These are phyloP conservation scores for Bostrychus sinensis DNA, from an alignment of 2,113 vertebrate genomes.

Conservation along the genomic window DNA sequence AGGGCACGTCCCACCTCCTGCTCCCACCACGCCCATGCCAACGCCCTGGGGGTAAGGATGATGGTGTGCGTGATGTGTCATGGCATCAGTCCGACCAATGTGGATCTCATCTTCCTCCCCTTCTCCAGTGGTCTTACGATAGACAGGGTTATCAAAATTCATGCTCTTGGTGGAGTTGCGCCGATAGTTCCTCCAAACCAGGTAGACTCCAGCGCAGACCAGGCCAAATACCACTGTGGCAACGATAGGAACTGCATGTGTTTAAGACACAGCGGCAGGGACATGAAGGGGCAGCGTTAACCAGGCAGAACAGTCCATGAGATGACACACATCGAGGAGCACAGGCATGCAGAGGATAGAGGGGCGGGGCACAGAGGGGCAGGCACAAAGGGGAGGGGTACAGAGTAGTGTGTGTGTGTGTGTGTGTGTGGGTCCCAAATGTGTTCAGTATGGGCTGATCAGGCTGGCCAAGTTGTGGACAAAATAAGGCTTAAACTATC, in stretches of 20 bases:
- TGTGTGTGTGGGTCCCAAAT: constrained; percentile 38
- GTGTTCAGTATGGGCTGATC: not conserved
- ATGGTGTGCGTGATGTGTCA: constrained; percentile 86
- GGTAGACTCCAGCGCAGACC: constrained; percentile 88
- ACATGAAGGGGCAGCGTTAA: constrained; percentile 70
- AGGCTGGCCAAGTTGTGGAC: constrained; percentile 1
- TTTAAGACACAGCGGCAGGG: constrained; percentile 79
- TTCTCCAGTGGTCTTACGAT: constrained; percentile 94
- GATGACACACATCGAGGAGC: constrained; percentile 59
- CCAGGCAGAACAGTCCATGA: constrained; percentile 63
- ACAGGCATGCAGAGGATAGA: constrained; percentile 51
- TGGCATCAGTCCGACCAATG: constrained; percentile 86
- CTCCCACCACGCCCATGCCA: constrained; percentile 65
- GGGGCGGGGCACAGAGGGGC: constrained; percentile 22
- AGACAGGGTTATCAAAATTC: constrained; percentile 99
- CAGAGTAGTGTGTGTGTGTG: no score
- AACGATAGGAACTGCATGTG: constrained; percentile 82
- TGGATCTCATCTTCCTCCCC: constrained; percentile 96
- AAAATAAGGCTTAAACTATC: constrained; percentile 28
- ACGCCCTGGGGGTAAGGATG: constrained; percentile 81
- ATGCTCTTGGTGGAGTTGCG: constrained; percentile 98
- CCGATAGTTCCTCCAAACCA: constrained; percentile 97
- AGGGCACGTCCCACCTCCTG: constrained; percentile 67
- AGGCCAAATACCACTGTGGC: constrained; percentile 89
- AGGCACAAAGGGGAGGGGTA: no score